A percentile compares a stretch with the other conserved stretches of the same genome.
phyloP scores from a whole-genome alignment of 2,888 invertebrate genomes.

The Stenurella melanura region DNA sequence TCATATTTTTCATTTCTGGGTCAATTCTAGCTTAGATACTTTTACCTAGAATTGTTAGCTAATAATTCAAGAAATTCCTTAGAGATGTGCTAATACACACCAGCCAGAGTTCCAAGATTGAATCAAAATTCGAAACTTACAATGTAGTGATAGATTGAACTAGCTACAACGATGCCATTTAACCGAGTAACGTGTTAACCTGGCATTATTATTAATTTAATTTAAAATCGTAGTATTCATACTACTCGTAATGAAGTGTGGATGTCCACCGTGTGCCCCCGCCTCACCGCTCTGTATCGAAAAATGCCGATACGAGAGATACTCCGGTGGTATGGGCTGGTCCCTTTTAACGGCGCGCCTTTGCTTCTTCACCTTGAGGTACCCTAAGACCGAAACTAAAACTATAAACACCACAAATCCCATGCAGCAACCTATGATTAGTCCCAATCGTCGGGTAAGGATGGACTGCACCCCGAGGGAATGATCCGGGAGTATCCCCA shows the following conservation, averaged over 20 bases:
- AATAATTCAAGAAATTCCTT: too few species aligned
- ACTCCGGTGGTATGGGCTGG: slow-evolving; percentile 84
- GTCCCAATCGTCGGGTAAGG: slow-evolving; percentile 86
- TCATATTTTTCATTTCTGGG: too few species aligned
- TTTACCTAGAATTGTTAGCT: too few species aligned
- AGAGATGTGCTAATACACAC: background rate
- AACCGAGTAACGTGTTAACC: background rate
- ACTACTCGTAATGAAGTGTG: slow-evolving; percentile 71
- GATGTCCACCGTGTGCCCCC: slow-evolving; percentile 70
- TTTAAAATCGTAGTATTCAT: slow-evolving; percentile 71
- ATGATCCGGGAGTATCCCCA: slow-evolving; percentile 70
- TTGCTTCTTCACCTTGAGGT: slow-evolving; percentile 90
- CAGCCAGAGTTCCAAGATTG: background rate
- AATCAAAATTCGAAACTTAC: background rate
- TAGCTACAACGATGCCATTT: background rate
- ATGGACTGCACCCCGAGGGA: slow-evolving; percentile 81
- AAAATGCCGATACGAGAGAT: slow-evolving; percentile 86
- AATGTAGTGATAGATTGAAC: slow-evolving; percentile 9
- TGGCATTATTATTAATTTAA: slow-evolving; percentile 45
- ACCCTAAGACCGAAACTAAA: slow-evolving; percentile 88
- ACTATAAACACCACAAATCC: slow-evolving; percentile 90
- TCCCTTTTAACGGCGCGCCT: slow-evolving; percentile 84
- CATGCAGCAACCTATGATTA: slow-evolving; percentile 91
- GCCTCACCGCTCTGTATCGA: slow-evolving; percentile 81
- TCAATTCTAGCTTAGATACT: too few species aligned